phyloP scores from a whole-genome alignment of 1,140 invertebrate species.

The Daktulosphaira vitifoliae region DNA sequence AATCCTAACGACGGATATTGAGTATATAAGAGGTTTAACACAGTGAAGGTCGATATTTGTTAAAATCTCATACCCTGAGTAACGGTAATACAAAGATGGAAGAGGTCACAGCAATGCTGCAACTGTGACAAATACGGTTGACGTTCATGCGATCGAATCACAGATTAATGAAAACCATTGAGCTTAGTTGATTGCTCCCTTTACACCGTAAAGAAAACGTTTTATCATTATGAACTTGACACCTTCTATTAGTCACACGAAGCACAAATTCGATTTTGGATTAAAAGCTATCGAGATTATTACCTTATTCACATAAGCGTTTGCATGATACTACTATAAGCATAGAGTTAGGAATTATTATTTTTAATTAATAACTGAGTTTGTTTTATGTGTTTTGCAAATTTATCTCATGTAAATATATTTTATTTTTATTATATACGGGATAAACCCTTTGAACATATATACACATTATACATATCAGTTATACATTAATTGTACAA shows the following conservation, averaged over 20 bases:
- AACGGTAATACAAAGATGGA: neutral
- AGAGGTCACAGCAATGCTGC: neutral
- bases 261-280: slow-evolving; percentile 20
- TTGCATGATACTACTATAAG: too few relatives aligned
- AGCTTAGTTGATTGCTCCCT: slow-evolving; percentile 29
- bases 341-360: slow-evolving; percentile 14
- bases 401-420: too few relatives aligned
- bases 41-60: slow-evolving; percentile 17
- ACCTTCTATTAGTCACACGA: slow-evolving; percentile 31
- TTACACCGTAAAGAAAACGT: neutral
- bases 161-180: slow-evolving; percentile 32
- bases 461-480: too few relatives aligned
- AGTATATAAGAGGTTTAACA: slow-evolving; percentile 1
- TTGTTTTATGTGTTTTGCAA: too few relatives aligned
- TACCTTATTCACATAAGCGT: neutral
- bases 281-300: slow-evolving; percentile 12
- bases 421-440: too few relatives aligned
- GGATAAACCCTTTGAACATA: too few relatives aligned
- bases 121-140: slow-evolving; percentile 28
- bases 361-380: neutral
- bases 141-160: slow-evolving; percentile 14
- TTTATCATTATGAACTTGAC: slow-evolving; percentile 30
- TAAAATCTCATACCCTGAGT: neutral
- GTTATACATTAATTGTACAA: too few relatives aligned
- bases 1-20: slow-evolving; percentile 14